A percentile compares a stretch with the other conserved stretches of the same genome.
These are phyloP conservation scores for Agraylea sexmaculata DNA, from an alignment of 1,140 invertebrate genomes.

Conservation along the genomic window DNA sequence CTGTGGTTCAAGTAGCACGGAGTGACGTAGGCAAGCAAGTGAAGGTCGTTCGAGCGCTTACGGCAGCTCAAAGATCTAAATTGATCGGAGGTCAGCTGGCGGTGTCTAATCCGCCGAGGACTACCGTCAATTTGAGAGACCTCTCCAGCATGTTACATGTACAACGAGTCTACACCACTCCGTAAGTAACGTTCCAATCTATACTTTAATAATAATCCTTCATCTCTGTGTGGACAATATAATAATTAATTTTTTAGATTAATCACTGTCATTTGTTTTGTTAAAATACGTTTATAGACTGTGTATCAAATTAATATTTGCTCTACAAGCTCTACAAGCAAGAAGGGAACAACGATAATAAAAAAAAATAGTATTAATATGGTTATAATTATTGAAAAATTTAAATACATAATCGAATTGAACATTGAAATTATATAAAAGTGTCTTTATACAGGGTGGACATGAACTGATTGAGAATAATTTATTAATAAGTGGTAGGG, in stretches of 20 bases:
- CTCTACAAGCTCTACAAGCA: neutral
- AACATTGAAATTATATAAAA: too few species aligned
- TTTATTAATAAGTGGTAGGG: too few species aligned
- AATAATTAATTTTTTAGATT: too few species aligned
- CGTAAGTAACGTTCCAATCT: neutral
- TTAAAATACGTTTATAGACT: too few species aligned
- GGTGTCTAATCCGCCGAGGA: neutral
- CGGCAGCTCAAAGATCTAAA: conserved; percentile 1
- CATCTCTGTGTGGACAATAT: neutral
- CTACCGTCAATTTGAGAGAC: neutral
- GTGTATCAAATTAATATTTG: neutral
- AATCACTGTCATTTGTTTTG: too few species aligned
- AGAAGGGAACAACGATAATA: neutral
- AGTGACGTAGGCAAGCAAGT: conserved; percentile 4
- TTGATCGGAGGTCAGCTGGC: too few species aligned
- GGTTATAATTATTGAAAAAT: too few species aligned
- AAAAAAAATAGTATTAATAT: neutral
- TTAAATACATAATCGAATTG: too few species aligned
- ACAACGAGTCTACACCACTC: neutral
- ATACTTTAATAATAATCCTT: neutral
- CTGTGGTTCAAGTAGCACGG: neutral
- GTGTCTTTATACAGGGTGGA: too few species aligned
- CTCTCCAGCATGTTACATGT: conserved; percentile 8
- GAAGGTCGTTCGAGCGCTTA: conserved; percentile 9
- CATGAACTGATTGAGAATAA: too few species aligned